Evolutionary conservation across 1,140 invertebrate species (phyloP).

Genomic region (Sitophilus oryzae): DNA sequence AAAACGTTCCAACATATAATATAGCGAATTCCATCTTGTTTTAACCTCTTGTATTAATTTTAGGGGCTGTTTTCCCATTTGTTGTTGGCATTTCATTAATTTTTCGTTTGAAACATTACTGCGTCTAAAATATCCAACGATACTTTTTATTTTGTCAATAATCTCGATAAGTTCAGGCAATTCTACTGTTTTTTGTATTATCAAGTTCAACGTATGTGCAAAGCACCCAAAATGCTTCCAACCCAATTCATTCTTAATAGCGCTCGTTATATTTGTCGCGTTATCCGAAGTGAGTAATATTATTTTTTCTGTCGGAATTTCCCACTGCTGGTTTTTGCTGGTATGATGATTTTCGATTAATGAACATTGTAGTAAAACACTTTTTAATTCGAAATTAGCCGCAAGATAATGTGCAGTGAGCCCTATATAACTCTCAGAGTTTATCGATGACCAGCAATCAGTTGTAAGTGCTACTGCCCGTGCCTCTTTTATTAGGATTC

Average conservation of each 20-base stretch:
- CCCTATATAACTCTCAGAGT: too few species aligned
- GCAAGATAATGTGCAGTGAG: too few species aligned
- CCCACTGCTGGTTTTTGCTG: background rate
- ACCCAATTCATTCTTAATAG: background rate
- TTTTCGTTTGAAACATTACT: conserved; percentile 1
- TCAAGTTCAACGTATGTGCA: too few species aligned
- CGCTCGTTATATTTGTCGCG: background rate
- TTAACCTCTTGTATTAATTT: conserved; percentile 5
- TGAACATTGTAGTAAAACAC: conserved; percentile 1
- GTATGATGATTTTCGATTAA: conserved; percentile 1
- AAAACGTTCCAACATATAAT: conserved; percentile 1
- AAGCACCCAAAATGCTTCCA: background rate
- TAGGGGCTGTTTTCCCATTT: background rate
- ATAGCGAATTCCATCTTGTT: conserved; percentile 2
- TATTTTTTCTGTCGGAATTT: conserved; percentile 2
- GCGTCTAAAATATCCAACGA: too few species aligned
- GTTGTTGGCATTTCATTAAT: background rate
- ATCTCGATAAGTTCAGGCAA: background rate
- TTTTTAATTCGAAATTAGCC: background rate
- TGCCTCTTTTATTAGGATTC: background rate
- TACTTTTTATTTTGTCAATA: background rate
- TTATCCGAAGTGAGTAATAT: background rate
- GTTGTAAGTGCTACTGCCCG: background rate
- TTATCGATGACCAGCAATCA: conserved; percentile 4
- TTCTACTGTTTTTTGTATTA: background rate